Conservation (phyloP, 1,140 invertebrate genomes). For the Drosophila lowei region DNA sequence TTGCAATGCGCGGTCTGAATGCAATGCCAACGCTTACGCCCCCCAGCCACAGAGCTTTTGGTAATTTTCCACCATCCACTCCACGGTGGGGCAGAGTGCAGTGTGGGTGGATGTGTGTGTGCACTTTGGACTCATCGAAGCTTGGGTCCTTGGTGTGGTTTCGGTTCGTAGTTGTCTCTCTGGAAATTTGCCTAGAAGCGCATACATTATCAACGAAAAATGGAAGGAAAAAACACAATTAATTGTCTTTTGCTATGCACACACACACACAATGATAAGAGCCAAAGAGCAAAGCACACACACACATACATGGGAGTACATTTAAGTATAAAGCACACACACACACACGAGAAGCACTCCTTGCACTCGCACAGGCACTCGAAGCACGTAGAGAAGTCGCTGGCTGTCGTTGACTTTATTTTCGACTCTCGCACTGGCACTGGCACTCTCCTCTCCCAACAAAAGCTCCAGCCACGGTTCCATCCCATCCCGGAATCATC, state of each 20-base stretch:
- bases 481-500: neutral
- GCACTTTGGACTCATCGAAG: conserved; percentile 40
- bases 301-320: conserved; percentile 11
- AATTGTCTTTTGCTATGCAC: conserved; percentile 76
- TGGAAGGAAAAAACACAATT: conserved; percentile 61
- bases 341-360: conserved; percentile 20
- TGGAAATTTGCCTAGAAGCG: conserved; percentile 51
- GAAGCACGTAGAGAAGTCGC: conserved; percentile 69
- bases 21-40: conserved; percentile 8
- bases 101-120: conserved; percentile 7
- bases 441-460: neutral
- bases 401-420: conserved; percentile 75
- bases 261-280: conserved; percentile 40
- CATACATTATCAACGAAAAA: conserved; percentile 36
- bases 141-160: conserved; percentile 25
- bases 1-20: conserved; percentile 26
- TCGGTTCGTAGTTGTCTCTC: conserved; percentile 29
- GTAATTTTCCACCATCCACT: neutral
- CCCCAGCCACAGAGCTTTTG: conserved; percentile 5
- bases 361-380: conserved; percentile 51
- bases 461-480: conserved; percentile 5
- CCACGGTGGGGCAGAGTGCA: no score
- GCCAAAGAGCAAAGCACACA: conserved; percentile 50
- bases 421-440: conserved; percentile 58
- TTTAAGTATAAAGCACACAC: conserved; percentile 6